Evolutionary conservation across 2,113 vertebrate genomes (phyloP).

Genomic region (Dinomys branickii): DNA sequence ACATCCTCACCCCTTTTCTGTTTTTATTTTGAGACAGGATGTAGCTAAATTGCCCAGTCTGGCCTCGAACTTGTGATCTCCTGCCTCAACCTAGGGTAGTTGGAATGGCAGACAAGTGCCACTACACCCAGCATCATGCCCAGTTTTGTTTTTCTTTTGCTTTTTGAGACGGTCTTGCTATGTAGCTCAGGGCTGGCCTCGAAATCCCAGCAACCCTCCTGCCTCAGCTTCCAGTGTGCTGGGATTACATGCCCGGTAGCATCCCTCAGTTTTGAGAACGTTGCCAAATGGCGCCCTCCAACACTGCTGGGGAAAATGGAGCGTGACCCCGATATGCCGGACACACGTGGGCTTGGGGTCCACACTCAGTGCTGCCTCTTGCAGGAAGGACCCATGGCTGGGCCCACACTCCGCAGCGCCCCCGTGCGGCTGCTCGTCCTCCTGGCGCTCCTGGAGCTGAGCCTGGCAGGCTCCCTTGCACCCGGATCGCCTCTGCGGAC

Average conservation of each 20-base stretch:
- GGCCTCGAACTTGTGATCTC: background rate
- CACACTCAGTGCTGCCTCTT: background rate
- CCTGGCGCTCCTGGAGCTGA: slow-evolving; percentile 73
- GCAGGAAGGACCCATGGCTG: slow-evolving; percentile 76
- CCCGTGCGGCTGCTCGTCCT: slow-evolving; percentile 65
- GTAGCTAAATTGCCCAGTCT: background rate
- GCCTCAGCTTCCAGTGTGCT: background rate
- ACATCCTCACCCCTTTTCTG: background rate
- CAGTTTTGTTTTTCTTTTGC: background rate
- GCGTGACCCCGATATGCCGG: background rate
- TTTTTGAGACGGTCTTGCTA: background rate
- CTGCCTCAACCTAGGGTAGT: background rate
- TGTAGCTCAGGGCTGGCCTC: background rate
- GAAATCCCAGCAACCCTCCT: background rate
- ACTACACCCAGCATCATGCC: background rate
- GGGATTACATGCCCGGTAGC: background rate
- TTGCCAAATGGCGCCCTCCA: background rate
- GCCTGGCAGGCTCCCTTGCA: slow-evolving; percentile 71
- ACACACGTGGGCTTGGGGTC: background rate
- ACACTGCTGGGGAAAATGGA: background rate
- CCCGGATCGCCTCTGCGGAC: slow-evolving; percentile 68
- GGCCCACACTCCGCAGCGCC: background rate
- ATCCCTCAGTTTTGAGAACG: background rate
- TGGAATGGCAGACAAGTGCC: background rate
- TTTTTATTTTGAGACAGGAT: background rate